Evolutionary conservation across 1,140 invertebrate species (phyloP).

Genomic region (Teleopsis dalmanni): DNA sequence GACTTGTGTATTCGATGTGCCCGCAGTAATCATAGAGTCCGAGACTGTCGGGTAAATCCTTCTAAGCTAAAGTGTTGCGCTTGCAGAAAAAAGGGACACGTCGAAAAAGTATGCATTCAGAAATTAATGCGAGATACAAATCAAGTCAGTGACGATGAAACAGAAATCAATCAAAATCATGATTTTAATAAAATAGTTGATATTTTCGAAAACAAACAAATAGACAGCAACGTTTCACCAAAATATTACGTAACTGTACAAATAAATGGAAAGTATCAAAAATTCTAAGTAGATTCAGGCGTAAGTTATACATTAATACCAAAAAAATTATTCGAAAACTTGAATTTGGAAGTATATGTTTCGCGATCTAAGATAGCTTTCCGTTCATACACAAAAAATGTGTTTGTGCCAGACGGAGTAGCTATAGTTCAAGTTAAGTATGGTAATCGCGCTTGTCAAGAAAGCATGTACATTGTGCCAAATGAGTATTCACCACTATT

Average conservation of each 20-base stretch:
- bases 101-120: too few relatives aligned
- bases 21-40: too few relatives aligned
- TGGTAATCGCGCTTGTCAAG: background rate
- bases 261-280: background rate
- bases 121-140: too few relatives aligned
- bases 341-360: background rate
- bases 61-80: too few relatives aligned
- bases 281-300: constrained; percentile 9
- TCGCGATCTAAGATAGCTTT: background rate
- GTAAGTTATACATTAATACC: background rate
- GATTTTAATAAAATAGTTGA: too few relatives aligned
- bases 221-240: too few relatives aligned
- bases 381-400: background rate
- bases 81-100: too few relatives aligned
- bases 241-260: constrained; percentile 3
- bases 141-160: too few relatives aligned
- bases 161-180: too few relatives aligned
- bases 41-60: too few relatives aligned
- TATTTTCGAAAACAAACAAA: too few relatives aligned
- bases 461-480: constrained; percentile 1
- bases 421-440: background rate
- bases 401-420: background rate
- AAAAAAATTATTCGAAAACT: constrained; percentile 1
- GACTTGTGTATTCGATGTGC: too few relatives aligned
- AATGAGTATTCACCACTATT: background rate